phyloP scores from a whole-genome alignment of 2,888 invertebrate species.

The Bimastos eiseni region DNA sequence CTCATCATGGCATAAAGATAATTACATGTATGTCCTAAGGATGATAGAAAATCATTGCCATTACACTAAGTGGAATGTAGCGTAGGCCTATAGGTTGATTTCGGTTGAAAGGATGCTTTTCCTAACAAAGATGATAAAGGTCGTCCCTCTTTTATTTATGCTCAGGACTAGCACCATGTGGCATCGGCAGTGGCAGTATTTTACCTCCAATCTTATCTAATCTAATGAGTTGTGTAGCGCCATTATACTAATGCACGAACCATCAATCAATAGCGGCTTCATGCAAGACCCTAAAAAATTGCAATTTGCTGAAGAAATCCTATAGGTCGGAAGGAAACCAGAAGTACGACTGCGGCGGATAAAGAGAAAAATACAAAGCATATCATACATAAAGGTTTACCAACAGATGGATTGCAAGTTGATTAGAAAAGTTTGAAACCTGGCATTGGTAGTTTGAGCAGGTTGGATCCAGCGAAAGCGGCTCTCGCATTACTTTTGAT shows the following conservation, averaged over 20 bases:
- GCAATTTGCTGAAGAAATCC: not conserved
- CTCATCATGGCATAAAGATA: too few species aligned
- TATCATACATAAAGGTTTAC: not conserved
- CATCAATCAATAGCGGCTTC: not conserved
- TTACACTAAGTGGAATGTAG: too few species aligned
- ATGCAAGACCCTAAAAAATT: not conserved
- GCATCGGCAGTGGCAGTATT: too few species aligned
- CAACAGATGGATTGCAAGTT: not conserved
- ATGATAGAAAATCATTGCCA: too few species aligned
- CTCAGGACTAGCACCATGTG: too few species aligned
- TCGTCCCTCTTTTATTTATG: too few species aligned
- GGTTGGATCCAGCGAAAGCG: not conserved
- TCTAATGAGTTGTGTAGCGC: not conserved
- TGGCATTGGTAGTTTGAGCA: not conserved
- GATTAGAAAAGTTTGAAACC: not conserved
- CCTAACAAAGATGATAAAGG: too few species aligned
- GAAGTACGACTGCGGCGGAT: not conserved
- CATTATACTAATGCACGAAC: not conserved
- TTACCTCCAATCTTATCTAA: not conserved
- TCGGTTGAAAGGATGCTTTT: too few species aligned
- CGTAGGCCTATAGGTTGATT: too few species aligned
- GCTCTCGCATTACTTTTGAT: constrained; percentile 2
- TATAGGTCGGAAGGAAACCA: not conserved
- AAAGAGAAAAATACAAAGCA: not conserved
- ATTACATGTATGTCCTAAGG: too few species aligned